phyloP scores from a whole-genome alignment of 2,888 invertebrate species.

The Hirudinaria manillensis region DNA sequence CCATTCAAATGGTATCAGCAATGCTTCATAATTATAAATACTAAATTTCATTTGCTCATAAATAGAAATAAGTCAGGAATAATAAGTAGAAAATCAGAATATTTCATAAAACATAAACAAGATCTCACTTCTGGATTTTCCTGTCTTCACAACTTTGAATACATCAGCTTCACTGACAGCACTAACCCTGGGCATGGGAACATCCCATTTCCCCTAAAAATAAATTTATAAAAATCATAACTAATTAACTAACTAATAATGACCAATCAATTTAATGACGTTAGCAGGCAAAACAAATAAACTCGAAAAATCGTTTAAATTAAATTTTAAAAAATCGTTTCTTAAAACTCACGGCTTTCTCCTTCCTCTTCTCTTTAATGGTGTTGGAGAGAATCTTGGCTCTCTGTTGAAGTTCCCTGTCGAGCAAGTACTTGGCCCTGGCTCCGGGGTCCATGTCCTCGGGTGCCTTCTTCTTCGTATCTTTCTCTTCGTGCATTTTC shows the following conservation, averaged over 20 bases:
- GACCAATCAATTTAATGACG: not conserved
- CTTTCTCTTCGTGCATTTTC: conserved; percentile 90
- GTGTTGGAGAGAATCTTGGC: conserved; percentile 95
- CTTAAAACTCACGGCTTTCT: conserved; percentile 68
- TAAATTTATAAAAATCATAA: conserved; percentile 11
- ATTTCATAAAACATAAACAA: not conserved
- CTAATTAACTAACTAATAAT: not conserved
- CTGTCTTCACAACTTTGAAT: conserved; percentile 82
- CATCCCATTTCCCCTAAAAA: conserved; percentile 88
- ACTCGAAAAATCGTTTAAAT: not conserved
- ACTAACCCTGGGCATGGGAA: conserved; percentile 94
- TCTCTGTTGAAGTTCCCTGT: conserved; percentile 85
- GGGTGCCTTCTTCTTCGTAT: conserved; percentile 69
- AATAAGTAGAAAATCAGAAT: not conserved
- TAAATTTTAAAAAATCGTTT: not conserved
- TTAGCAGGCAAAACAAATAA: not conserved
- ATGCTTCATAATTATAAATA: no score
- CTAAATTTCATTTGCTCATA: no score
- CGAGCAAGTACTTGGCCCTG: conserved; percentile 88
- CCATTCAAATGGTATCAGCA: not conserved
- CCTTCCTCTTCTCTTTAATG: conserved; percentile 98
- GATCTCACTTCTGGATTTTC: conserved; percentile 71
- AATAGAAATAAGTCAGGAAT: not conserved
- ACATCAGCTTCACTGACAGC: conserved; percentile 95
- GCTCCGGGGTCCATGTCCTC: conserved; percentile 79